phyloP scores from a whole-genome alignment of 2,113 vertebrate genomes.

The Callopanchax toddi region DNA sequence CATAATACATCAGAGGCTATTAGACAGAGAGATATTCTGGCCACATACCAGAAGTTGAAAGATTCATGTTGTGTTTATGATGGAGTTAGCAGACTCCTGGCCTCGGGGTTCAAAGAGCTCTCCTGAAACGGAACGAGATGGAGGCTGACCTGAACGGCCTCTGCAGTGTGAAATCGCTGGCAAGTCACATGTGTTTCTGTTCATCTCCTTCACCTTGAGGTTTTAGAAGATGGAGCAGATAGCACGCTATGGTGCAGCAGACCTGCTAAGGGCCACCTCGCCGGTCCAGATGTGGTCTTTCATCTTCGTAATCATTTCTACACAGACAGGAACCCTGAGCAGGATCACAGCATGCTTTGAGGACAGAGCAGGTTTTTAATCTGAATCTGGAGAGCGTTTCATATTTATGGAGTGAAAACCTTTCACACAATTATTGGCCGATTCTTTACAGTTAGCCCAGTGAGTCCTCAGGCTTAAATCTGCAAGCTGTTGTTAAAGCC shows the following conservation, averaged over 20 bases:
- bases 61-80: conserved; percentile 73
- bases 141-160: conserved; percentile 65
- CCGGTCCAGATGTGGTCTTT: conserved; percentile 67
- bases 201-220: conserved; percentile 70
- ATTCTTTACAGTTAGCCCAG: conserved; percentile 51
- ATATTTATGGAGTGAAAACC: conserved; percentile 58
- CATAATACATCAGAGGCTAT: conserved; percentile 42
- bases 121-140: conserved; percentile 60
- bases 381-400: conserved; percentile 69
- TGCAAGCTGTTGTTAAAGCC: conserved; percentile 36
- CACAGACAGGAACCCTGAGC: conserved; percentile 61
- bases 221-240: conserved; percentile 65
- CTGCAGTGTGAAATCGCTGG: conserved; percentile 72
- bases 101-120: conserved; percentile 62
- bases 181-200: conserved; percentile 77
- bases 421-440: conserved; percentile 68
- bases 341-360: conserved; percentile 58
- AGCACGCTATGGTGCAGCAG: conserved; percentile 57
- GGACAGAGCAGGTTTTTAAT: conserved; percentile 63
- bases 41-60: conserved; percentile 56
- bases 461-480: conserved; percentile 34
- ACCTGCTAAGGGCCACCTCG: conserved; percentile 62
- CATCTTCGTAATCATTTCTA: conserved; percentile 72
- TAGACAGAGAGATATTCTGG: conserved; percentile 42
- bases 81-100: conserved; percentile 62